Conservation (phyloP, 2,797 vertebrate genomes). For the Ateles fusciceps region DNA sequence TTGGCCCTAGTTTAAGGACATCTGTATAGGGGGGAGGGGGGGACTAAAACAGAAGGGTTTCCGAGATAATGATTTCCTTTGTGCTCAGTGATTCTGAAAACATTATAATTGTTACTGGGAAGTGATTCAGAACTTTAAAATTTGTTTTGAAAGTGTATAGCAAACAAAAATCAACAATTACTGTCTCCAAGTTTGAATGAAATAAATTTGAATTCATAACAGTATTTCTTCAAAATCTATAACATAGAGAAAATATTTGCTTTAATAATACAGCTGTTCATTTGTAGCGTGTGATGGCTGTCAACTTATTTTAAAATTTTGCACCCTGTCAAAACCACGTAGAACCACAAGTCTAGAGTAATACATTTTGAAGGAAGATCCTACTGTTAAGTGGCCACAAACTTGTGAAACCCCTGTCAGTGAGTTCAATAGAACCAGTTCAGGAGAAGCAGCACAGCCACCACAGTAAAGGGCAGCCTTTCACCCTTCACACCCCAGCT, state of each 20-base stretch:
- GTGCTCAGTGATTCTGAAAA: slow-evolving; percentile 29
- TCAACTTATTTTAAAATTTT: not conserved
- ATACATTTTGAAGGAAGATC: not conserved
- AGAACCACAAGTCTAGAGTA: not conserved
- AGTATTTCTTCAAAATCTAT: slow-evolving; percentile 53
- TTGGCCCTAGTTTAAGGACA: not conserved
- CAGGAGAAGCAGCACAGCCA: not conserved
- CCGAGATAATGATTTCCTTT: slow-evolving; percentile 23
- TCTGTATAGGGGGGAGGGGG: not conserved
- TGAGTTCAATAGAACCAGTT: not conserved
- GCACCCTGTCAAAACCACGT: not conserved
- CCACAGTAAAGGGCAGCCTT: not conserved
- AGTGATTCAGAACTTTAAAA: slow-evolving; percentile 17
- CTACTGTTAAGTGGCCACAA: not conserved
- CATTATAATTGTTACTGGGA: slow-evolving; percentile 1
- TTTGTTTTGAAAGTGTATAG: slow-evolving; percentile 14
- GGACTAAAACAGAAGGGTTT: not conserved
- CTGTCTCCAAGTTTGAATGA: not conserved
- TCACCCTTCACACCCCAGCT: not conserved
- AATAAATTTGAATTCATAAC: slow-evolving; percentile 15
- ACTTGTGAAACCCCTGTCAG: not conserved
- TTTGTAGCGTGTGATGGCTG: not conserved
- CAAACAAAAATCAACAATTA: slow-evolving; percentile 31
- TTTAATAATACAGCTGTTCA: slow-evolving; percentile 38
- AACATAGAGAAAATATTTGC: slow-evolving; percentile 20